Evolutionary conservation across 2,888 invertebrate genomes (phyloP).

Genomic region (Harmothoe impar): DNA sequence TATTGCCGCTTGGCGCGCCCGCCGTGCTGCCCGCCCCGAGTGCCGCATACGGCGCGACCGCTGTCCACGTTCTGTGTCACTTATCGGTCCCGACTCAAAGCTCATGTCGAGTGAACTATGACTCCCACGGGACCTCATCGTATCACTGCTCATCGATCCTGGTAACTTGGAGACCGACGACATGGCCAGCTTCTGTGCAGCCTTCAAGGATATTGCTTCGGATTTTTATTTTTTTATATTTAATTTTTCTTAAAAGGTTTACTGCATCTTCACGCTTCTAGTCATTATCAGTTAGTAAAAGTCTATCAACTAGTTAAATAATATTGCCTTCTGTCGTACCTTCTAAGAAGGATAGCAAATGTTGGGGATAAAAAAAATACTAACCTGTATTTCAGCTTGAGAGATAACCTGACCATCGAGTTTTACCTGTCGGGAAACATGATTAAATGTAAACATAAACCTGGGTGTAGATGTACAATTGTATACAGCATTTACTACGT

Average conservation of each 20-base stretch:
- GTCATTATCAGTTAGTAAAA: no score
- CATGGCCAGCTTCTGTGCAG: conserved; percentile 6
- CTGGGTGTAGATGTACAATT: no score
- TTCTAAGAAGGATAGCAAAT: no score
- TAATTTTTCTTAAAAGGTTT: no score
- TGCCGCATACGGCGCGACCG: not conserved
- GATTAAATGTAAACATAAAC: no score
- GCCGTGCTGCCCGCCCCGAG: not conserved
- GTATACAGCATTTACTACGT: no score
- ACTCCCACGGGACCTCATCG: not conserved
- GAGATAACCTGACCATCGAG: conserved; percentile 50
- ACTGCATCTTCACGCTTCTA: no score
- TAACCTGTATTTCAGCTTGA: conserved; percentile 39
- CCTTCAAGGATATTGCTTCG: not conserved
- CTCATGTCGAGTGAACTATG: conserved; percentile 21
- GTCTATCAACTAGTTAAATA: no score
- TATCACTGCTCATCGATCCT: not conserved
- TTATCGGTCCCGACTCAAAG: not conserved
- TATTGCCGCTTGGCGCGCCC: conserved; percentile 32
- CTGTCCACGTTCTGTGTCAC: not conserved
- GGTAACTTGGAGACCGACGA: not conserved
- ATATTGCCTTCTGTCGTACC: no score
- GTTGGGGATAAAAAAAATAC: not conserved
- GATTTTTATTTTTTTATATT: not conserved
- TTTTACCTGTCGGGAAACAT: conserved; percentile 27